Conservation (phyloP, 2,888 invertebrate species). For the Tillus elongatus region DNA sequence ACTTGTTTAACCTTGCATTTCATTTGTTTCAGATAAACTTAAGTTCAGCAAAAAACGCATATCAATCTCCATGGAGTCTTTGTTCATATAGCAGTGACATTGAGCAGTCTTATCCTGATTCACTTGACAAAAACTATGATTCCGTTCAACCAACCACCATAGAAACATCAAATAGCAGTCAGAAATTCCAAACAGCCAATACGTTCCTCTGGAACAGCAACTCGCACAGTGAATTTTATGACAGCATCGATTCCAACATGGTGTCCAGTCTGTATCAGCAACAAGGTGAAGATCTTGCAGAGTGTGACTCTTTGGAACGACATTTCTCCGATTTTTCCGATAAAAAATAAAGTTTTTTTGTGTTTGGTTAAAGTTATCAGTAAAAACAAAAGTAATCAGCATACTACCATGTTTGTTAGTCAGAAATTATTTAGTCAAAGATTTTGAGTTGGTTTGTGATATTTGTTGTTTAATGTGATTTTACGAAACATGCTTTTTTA, state of each 20-base stretch:
- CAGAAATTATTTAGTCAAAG: too few species aligned
- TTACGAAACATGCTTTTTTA: too few species aligned
- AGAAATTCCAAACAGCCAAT: slow-evolving; percentile 42
- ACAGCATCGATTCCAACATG: slow-evolving; percentile 54
- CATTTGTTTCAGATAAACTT: slow-evolving; percentile 30
- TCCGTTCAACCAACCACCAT: slow-evolving; percentile 34
- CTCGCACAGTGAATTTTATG: slow-evolving; percentile 48
- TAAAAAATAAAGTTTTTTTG: too few species aligned
- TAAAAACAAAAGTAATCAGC: too few species aligned
- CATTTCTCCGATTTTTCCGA: too few species aligned
- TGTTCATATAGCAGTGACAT: slow-evolving; percentile 37
- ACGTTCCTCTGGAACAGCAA: slow-evolving; percentile 48
- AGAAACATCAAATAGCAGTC: slow-evolving; percentile 30
- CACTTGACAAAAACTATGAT: slow-evolving; percentile 40
- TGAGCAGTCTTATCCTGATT: slow-evolving; percentile 42
- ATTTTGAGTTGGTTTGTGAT: too few species aligned
- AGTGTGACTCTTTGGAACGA: slow-evolving; percentile 50
- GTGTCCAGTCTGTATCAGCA: slow-evolving; percentile 42
- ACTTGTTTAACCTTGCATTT: too few species aligned
- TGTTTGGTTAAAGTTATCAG: too few species aligned
- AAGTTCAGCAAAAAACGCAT: slow-evolving; percentile 36
- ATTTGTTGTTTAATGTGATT: too few species aligned
- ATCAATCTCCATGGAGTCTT: slow-evolving; percentile 42
- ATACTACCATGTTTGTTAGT: too few species aligned
- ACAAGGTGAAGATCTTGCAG: slow-evolving; percentile 48